Evolutionary conservation across 2,888 invertebrate species (phyloP), one percentile per base, ranked within the genome.

Genomic region (Eulithis prunata): DNA sequence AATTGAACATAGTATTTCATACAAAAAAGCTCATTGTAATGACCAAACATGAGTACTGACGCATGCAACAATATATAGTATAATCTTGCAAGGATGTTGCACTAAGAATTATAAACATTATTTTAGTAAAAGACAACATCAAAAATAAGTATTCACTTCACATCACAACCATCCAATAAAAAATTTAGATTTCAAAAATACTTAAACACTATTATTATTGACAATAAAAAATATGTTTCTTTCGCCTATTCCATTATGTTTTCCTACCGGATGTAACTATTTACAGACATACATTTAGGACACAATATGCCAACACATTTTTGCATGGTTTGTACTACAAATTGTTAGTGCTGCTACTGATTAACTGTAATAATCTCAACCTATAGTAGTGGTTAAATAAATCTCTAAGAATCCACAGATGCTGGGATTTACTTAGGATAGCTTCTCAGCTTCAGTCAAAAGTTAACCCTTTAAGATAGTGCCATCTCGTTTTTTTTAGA

Each of bases 151-250:
- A 75, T 78, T 72, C 83, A 84, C 88, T 78, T 72, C 83, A 84
- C 89, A 82, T 90, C 90, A 90, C 90, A 91, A 90, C 90, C 90
- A 86, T 88, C 68, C 86, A 88, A 87, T 87, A 86, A 82, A 86
- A 84, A 86, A 86, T 73, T 78, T 81, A 71, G 75, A 79, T 78
- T 80, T 86, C 73, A 83, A 85, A 85, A 85, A 73, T 75, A 75
- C 58, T 71, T 67, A 78, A 21, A 78, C 74, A 78, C 75, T 77
- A 74, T 32, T 73, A 77, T 41, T 75, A 73, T 78, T 81, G 80
- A 84, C 59, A 67, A 57, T 68, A 66, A 71, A 85, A 83, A 21
- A 83, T 84, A 83, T 78, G 77, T 74, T 65, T 74, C 72, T 78
- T 74, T 78, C 69, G 70, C 75, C 69, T 78, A 79, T 70, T 71